phyloP scores from a whole-genome alignment of 2,888 invertebrate species.

The Tipula confusa region DNA sequence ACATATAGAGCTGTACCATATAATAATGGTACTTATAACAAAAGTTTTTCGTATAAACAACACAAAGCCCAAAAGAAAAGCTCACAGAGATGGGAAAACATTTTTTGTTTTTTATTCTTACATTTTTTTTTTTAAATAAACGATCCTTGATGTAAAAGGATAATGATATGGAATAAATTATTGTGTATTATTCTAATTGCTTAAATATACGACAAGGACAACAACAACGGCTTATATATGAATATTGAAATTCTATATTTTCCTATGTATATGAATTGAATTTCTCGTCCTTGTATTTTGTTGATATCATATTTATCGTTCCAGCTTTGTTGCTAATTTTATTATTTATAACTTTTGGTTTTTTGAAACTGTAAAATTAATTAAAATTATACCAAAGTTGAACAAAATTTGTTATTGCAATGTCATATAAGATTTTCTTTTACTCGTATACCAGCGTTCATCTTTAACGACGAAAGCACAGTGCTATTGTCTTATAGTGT shows the following conservation, averaged over 20 bases:
- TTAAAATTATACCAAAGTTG: not conserved
- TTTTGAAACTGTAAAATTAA: not conserved
- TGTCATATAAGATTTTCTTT: not conserved
- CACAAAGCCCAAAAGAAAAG: not conserved
- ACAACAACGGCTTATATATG: not conserved
- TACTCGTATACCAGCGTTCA: not conserved
- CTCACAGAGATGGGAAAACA: not conserved
- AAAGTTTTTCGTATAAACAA: no score
- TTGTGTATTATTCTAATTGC: not conserved
- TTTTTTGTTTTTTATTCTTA: not conserved
- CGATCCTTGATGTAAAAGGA: not conserved
- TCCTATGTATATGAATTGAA: not conserved
- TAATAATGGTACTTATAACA: no score
- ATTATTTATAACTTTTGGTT: not conserved
- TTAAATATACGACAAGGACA: not conserved
- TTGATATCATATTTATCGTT: not conserved
- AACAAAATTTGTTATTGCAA: not conserved
- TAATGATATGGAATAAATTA: conserved; percentile 25
- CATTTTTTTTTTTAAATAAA: not conserved
- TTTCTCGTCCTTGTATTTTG: not conserved
- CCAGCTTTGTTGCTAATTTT: not conserved
- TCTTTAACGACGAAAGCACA: not conserved
- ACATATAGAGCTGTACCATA: no score
- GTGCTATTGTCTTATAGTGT: no score
- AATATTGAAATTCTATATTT: conserved; percentile 3